phyloP scores from a whole-genome alignment of 2,888 invertebrate species.

The Drosophila mayaguana region DNA sequence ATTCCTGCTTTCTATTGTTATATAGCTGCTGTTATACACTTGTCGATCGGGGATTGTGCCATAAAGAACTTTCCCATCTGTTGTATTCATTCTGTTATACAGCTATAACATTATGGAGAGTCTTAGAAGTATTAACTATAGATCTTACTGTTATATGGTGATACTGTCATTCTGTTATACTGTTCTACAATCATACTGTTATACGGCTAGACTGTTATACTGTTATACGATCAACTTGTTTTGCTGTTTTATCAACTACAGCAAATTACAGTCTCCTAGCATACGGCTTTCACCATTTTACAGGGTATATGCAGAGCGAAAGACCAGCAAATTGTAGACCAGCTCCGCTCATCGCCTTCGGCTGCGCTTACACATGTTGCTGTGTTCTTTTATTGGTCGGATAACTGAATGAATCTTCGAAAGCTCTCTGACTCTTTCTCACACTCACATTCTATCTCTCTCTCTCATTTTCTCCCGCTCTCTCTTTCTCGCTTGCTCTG shows the following conservation, averaged over 20 bases:
- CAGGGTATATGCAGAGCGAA: background rate
- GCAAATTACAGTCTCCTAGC: background rate
- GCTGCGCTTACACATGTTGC: constrained; percentile 56
- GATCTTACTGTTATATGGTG: background rate
- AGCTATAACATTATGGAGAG: background rate
- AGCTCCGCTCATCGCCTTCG: constrained; percentile 32
- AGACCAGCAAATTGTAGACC: background rate
- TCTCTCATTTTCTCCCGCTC: background rate
- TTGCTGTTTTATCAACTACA: background rate
- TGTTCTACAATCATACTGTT: background rate
- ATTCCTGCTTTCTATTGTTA: no score
- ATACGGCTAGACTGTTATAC: background rate
- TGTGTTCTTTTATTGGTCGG: constrained; percentile 19
- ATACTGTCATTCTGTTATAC: background rate
- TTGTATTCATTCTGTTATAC: no score
- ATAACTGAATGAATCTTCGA: constrained; percentile 44
- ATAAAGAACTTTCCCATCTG: no score
- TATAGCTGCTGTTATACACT: background rate
- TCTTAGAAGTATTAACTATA: no score
- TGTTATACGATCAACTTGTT: background rate
- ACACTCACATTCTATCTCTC: background rate
- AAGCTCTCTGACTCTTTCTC: background rate
- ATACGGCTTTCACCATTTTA: background rate
- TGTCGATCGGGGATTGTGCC: no score
- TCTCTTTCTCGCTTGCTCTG: background rate